Base-by-base conservation (phyloP, 30 jellyfish, hydroid and myxozoan species). In the Cassiopea andromeda region DNA sequence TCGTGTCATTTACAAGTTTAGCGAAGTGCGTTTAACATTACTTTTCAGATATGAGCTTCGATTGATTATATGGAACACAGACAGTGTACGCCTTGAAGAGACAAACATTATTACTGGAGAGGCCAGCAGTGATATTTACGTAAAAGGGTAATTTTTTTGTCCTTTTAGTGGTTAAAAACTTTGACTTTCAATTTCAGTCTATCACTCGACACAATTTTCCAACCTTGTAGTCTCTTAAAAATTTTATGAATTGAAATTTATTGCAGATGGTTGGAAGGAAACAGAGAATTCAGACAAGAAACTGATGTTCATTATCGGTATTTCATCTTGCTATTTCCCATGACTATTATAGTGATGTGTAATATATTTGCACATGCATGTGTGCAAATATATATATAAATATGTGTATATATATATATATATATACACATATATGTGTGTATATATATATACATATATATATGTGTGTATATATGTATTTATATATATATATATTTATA, bases 221-320 rank as follows among this genome's bases (percentile, higher is more conserved):
- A 50, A 50, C 9, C 8, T 9, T 9, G 9, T 2, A 50, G 64
- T 50, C 9, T 50, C 9, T 50, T 50, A 50, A 2, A 50, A 50
- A 5, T 50, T 50, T 2, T 50, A 50, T 50, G 5, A 9, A 9
- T 9, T 50, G 64, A n/a, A n/a, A 2, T 45, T 58, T 19, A 2
- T 2, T 46, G 54, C 80, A 92, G 97, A 27, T 96, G 98, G 98
- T 75, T 96, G 18, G 99, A 96, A 75, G 99, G 99, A 5, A 91
- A 91, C 87, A 57, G 93, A 77, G 99, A 96, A 76, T 97, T 87
- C 89, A 88, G 90, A 38, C 99, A 96, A 89, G 97, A 96, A 78
- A 96, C 99, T 7, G 99, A 96, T 78, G 98, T 96, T 38, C 99
- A 96, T 86, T 91, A 96, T 71, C 76, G 97, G 99, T 96, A 57